Percentiles rank a stretch among this genome's conserved stretches.
These are phyloP conservation scores for Pangasius macronema DNA, from an alignment of 2,797 vertebrate genomes.

Conservation along the genomic window DNA sequence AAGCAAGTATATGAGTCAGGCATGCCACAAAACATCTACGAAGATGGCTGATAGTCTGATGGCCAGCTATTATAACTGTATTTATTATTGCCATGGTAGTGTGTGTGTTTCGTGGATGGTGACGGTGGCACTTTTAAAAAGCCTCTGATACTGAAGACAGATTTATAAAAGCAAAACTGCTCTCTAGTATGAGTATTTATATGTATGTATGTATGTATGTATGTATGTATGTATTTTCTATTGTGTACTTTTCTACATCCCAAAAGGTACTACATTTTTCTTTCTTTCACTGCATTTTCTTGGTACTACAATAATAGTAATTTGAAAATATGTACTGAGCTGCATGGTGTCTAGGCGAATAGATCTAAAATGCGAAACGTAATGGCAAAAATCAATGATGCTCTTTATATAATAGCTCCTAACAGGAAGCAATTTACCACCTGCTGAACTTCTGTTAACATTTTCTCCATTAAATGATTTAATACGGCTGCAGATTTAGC, in stretches of 20 bases:
- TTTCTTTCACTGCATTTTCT: conserved; percentile 1
- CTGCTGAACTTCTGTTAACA: not conserved
- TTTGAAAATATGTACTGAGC: conserved; percentile 5
- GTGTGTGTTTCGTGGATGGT: not conserved
- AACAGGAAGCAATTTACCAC: conserved; percentile 22
- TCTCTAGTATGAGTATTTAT: not conserved
- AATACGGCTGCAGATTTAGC: conserved; percentile 14
- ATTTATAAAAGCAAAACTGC: not conserved
- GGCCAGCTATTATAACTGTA: not conserved
- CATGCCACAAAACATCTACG: conserved; percentile 53
- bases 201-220: too few species aligned
- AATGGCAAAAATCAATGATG: conserved; percentile 47
- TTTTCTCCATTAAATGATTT: conserved; percentile 5
- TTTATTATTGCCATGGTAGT: conserved; percentile 15
- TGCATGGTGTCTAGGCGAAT: not conserved
- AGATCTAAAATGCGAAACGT: not conserved
- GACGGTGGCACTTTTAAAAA: conserved; percentile 19
- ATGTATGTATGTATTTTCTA: too few species aligned
- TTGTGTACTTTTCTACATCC: too few species aligned
- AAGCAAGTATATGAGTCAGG: conserved; percentile 40
- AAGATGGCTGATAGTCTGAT: conserved; percentile 7
- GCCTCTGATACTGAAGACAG: not conserved
- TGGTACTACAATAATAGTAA: not conserved
- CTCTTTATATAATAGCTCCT: conserved; percentile 42
- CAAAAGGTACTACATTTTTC: conserved; percentile 1